These are phyloP conservation scores for Metellina segmentata DNA, from an alignment of 2,888 invertebrate species.

Conservation along the genomic window DNA sequence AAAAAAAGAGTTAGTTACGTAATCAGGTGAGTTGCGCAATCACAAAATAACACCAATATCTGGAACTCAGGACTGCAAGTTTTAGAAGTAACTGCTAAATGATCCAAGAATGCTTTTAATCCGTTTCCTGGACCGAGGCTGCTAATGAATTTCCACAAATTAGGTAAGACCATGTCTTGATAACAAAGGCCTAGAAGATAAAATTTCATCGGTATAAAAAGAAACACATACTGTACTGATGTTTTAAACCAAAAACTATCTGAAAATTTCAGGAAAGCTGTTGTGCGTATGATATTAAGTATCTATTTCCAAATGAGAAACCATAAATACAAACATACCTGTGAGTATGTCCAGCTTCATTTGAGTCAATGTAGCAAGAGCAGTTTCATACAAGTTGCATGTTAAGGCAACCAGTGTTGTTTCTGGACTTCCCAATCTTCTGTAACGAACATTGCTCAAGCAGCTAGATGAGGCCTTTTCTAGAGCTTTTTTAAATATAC, in stretches of 20 bases:
- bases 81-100: conserved; percentile 88
- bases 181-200: conserved; percentile 90
- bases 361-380: conserved; percentile 93
- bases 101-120: conserved; percentile 92
- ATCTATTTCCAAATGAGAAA: background rate
- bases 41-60: conserved; percentile 94
- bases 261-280: background rate
- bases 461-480: conserved; percentile 80
- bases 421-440: conserved; percentile 84
- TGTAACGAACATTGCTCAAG: conserved; percentile 65
- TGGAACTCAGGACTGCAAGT: conserved; percentile 93
- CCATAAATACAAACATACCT: conserved; percentile 83
- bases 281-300: background rate
- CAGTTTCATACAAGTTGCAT: conserved; percentile 95
- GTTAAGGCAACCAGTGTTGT: conserved; percentile 91
- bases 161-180: conserved; percentile 93
- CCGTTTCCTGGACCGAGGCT: conserved; percentile 94
- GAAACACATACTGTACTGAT: background rate
- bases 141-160: conserved; percentile 94
- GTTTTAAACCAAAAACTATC: background rate
- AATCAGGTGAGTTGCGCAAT: conserved; percentile 97
- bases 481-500: conserved; percentile 81
- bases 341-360: conserved; percentile 95
- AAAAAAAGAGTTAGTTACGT: conserved; percentile 85
- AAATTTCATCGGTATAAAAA: background rate